Evolutionary conservation across 1,140 invertebrate genomes (phyloP).

Genomic region (Aradophagus sp.): DNA sequence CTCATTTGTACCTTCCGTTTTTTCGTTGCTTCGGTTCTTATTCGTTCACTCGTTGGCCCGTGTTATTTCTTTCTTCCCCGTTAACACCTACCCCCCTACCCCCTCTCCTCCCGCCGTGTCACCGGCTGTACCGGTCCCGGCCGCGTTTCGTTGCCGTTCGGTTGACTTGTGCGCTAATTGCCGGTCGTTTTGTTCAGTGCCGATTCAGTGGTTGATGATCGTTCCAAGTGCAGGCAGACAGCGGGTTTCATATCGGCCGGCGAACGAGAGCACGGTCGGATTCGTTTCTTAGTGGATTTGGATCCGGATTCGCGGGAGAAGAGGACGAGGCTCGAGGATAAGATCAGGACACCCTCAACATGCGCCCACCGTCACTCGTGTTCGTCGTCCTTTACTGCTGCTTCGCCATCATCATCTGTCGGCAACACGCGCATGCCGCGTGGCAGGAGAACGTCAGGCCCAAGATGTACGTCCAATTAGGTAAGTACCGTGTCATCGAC

Average conservation of each 20-base stretch:
- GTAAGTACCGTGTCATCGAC: constrained; percentile 81
- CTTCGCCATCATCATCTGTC: constrained; percentile 57
- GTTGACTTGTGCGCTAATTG: constrained; percentile 10
- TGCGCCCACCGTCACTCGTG: constrained; percentile 41
- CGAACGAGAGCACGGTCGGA: constrained; percentile 14
- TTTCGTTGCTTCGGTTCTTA: too few relatives aligned
- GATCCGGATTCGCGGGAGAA: constrained; percentile 24
- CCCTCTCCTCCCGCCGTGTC: too few relatives aligned
- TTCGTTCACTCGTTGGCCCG: too few relatives aligned
- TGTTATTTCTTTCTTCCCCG: too few relatives aligned
- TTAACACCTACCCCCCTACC: too few relatives aligned
- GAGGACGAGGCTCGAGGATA: constrained; percentile 23
- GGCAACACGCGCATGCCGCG: constrained; percentile 71
- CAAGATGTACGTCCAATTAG: constrained; percentile 90
- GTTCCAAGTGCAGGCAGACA: constrained; percentile 18
- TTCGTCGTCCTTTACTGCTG: constrained; percentile 56
- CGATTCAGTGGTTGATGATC: constrained; percentile 31
- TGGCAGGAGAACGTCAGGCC: constrained; percentile 91
- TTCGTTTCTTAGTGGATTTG: constrained; percentile 41
- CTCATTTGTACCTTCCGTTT: too few relatives aligned
- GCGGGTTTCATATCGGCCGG: constrained; percentile 22
- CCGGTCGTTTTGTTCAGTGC: constrained; percentile 11
- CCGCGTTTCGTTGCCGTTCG: constrained; percentile 1
- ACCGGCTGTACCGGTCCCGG: background rate
- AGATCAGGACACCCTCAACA: constrained; percentile 37